Base-by-base conservation (phyloP, 2,113 vertebrate species). In the Sylvia atricapilla region DNA sequence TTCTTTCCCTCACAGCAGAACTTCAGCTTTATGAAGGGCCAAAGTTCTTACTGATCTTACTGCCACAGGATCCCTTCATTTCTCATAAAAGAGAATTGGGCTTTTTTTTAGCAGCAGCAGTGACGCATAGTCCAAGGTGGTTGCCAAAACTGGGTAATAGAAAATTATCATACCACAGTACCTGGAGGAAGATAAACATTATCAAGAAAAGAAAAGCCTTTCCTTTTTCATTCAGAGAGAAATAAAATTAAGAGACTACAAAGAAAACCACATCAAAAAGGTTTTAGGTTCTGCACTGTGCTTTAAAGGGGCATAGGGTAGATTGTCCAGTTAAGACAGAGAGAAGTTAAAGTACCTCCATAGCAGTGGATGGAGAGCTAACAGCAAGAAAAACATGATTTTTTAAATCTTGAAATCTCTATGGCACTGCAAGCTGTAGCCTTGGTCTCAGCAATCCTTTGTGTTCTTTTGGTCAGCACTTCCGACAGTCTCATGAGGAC, bases 151-250 rank as follows among this genome's bases (percentile, higher is more conserved):
- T 84, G 13, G 79, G 31, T 74, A 59, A 75, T 0, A 46, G 73
- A 84, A 96, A 89, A 69, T 94, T 94, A 95, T 80, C 43, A 86
- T 75, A 84, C 58, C 74, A 78, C 55, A 64, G 49, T 94, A 94
- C 47, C 76, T 74, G 44, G 20, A 52, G 35, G 37, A 93, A 73
- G 44, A 73, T 93, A 88, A 92, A 82, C 31, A 72, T 5, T 5
- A 39, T 13, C 31, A 24, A 69, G n/a, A 22, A 80, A 33, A 60
- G 9, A 47, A 75, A 50, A 5, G 23, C 17, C 37, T 85, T 62
- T 79, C 37, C 24, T 41, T 83, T 69, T 83, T 80, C 16, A 47
- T 75, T 78, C 43, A 87, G 50, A 89, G n/a, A 59, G 30, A 72
- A 90, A 75, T 41, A 89, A 80, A 66, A 69, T 59, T 46, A 89